Evolutionary conservation across 2,113 vertebrate genomes (phyloP), one percentile per base, ranked within the genome.

Genomic region (Pitta sordida): DNA sequence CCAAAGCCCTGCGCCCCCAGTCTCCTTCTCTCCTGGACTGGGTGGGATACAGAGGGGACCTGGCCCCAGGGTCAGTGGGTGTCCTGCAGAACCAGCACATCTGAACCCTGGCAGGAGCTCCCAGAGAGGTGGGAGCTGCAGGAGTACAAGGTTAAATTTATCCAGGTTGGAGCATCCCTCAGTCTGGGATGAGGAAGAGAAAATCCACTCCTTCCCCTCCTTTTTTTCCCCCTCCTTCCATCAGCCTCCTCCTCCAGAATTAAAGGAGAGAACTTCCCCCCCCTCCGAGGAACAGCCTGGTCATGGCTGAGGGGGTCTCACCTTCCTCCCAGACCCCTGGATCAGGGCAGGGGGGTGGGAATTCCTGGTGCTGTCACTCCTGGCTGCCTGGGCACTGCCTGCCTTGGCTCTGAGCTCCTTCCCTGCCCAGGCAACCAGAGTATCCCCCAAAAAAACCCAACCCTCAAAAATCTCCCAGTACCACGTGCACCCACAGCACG

Each of bases 191-290:
- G n/a, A 37, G 37, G 29, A 69, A 70, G 49, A 60, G 20, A 29
- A 93, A 69, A 83, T 17, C 26, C n/a, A 17, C 5, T 60, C 27
- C 58, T 48, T 16, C 12, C 15, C 4, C 30, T 79, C 13, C 5
- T 10, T 17, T 59, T 9, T 0, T 1, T 2, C 1, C 2, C 2
- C 1, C 41, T 43, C n/a, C 55, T 58, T 52, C 74, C 69, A 70
- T 7, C 69, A 34, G 6, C 9, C 16, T 73, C 41, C 26, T 41
- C 19, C 76, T 82, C 65, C 43, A 16, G 43, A 63, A 21, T 27
- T 9, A n/a, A 44, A n/a, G 10, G 62, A 51, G 20, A 59, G 9
- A 24, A 74, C 37, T 23, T 43, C 64, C 51, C 71, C 30, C 19
- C 34, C 27, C 58, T 2, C n/a, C n/a, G 34, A 65, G 49, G 34